Base-by-base conservation (phyloP, 2,888 invertebrate genomes). In the Eupelmus urozonus region DNA sequence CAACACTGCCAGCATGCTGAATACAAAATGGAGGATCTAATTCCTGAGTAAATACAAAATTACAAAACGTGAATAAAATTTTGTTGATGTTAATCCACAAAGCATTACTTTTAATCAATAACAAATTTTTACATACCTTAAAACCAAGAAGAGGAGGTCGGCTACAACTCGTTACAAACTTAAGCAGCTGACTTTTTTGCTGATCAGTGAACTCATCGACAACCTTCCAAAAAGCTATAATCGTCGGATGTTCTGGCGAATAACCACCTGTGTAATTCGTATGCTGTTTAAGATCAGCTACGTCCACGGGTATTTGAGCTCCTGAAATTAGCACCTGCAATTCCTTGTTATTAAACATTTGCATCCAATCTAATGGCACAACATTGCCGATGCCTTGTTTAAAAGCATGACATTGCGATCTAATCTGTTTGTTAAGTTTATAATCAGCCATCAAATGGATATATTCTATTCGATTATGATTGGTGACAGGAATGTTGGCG, bases 151-250 rank as follows among this genome's bases (percentile, higher is more conserved):
- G 91, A 0, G 99, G 99, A 2, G 99, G 98, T 78, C 98, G 91
- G 0, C 99, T 99, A 88, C 99, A 99, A 88, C 98, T 98, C 1
- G 99, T 99, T 55, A 99, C 98, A 91, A 99, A 99, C 91, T 98
- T 98, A 9, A 99, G 92, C 70, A 99, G 91, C 87, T 96, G 95
- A 78, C 97, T 92, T 80, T 95, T 94, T 89, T 98, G 96, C 71
- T 93, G 91, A 89, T 97, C 97, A 69, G 93, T 94, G 88, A 99
- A 97, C 60, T 92, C 92, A 73, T 94, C 92, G 9, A 98, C 93
- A 51, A 97, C 96, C 83, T 94, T 93, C 99, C 99, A 99, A 91
- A 99, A 99, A 75, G 93, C 92, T 80, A 92, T 88, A 80, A 98
- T 97, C 0, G 96, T 97, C 1, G 94, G 95, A 91, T 98, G 97